These are phyloP conservation scores for Thelaira solivaga DNA, from an alignment of 2,888 invertebrate genomes.

Conservation along the genomic window DNA sequence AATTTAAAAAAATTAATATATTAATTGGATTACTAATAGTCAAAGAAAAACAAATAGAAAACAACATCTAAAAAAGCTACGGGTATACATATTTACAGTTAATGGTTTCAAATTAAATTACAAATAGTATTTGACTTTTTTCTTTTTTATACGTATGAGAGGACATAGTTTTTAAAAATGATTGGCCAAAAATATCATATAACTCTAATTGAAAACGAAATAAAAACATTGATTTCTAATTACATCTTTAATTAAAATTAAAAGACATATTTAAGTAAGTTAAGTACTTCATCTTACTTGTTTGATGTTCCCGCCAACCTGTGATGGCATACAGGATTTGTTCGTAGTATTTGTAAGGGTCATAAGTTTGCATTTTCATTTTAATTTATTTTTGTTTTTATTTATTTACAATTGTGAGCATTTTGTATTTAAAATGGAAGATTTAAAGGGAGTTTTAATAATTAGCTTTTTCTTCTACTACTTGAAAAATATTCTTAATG, in stretches of 20 bases:
- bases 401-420: slow-evolving; percentile 25
- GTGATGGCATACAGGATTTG: slow-evolving; percentile 63
- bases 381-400: slow-evolving; percentile 3
- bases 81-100: slow-evolving; percentile 29
- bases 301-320: slow-evolving; percentile 87
- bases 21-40: slow-evolving; percentile 26
- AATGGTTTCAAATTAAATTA: slow-evolving; percentile 6
- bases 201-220: slow-evolving; percentile 11
- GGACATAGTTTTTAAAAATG: slow-evolving; percentile 76
- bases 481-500: slow-evolving; percentile 29
- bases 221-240: neutral
- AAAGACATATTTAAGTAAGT: neutral
- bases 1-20: slow-evolving; percentile 12
- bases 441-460: slow-evolving; percentile 26
- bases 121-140: slow-evolving; percentile 34
- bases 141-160: slow-evolving; percentile 43
- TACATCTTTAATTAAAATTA: neutral
- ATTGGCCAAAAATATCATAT: slow-evolving; percentile 46
- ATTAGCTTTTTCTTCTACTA: slow-evolving; percentile 31
- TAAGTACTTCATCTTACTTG: slow-evolving; percentile 81
- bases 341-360: slow-evolving; percentile 5
- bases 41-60: slow-evolving; percentile 21
- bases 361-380: slow-evolving; percentile 25
- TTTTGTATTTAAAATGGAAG: slow-evolving; percentile 21
- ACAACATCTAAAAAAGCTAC: slow-evolving; percentile 41